Evolutionary conservation across 2,797 vertebrate genomes (phyloP), one percentile per base, ranked within the genome.

Genomic region (Darevskia nairensis): DNA sequence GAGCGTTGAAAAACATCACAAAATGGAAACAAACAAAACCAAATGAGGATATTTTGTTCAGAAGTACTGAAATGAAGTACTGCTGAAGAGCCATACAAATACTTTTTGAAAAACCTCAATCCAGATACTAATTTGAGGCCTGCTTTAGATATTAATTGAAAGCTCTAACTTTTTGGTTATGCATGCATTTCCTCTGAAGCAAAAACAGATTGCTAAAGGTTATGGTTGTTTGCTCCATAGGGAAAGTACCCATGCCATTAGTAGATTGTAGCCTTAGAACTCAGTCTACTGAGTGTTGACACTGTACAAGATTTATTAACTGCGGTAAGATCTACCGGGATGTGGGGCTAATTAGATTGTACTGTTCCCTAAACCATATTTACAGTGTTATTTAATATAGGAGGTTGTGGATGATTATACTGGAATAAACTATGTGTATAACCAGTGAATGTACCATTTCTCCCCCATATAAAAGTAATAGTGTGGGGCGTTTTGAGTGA

Each of bases 11-110:
- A 87, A 88, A 0, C 69, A 83, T 39, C 75, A 29, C 50, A 87
- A 77, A 90, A 86, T 89, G 69, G 41, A 19, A 23, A 86, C 3
- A 55, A 55, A 55, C 50, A 55, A 55, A 77, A 76, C 27, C n/a
- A 89, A 89, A 17, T 86, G 27, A 71, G 90, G 6, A 23, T 41
- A 80, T 82, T 50, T 85, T 91, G 39, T 25, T 91, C 90, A 86
- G 87, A 2, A 44, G 8, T 86, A 84, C 15, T 89, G 68, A 86
- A 86, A 29, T n/a, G 68, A n/a, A n/a, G n/a, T n/a, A n/a, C n/a
- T n/a, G 59, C 86, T 88, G 89, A 44, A 89, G 27, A 32, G 77
- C 86, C 27, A 92, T 88, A 25, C 59, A 89, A 86, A 89, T 46
- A 46, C 68, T 44, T 0, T 50, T 0, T 77, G 32, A 32, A 64